Percentiles rank a stretch among this genome's conserved stretches.
phyloP scores from a whole-genome alignment of 2,888 invertebrate species.

The Polydrusus tereticollis region DNA sequence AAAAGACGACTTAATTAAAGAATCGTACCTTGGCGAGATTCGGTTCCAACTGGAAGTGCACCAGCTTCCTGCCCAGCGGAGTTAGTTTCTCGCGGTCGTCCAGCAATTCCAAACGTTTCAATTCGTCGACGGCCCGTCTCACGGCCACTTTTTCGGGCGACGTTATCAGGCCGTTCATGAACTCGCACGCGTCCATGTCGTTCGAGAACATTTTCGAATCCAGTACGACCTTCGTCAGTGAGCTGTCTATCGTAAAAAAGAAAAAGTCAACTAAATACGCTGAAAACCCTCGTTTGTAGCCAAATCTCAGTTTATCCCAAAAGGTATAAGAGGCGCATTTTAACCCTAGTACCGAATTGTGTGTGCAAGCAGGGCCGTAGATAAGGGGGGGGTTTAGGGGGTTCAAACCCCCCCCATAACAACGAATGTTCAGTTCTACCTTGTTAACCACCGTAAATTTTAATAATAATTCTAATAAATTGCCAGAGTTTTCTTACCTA shows the following conservation, averaged over 20 bases:
- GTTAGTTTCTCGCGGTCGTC: constrained; percentile 75
- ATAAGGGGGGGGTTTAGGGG: no score
- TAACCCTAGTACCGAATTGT: no score
- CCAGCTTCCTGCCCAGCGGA: constrained; percentile 69
- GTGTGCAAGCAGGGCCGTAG: no score
- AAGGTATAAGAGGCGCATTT: no score
- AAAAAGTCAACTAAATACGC: background rate
- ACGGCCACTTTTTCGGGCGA: constrained; percentile 72
- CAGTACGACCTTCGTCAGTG: constrained; percentile 70
- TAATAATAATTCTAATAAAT: no score
- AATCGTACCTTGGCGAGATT: constrained; percentile 68
- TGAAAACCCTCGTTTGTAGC: no score
- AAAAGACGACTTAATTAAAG: no score
- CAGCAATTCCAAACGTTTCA: constrained; percentile 72
- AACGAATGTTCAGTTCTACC: no score
- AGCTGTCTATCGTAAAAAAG: constrained; percentile 57
- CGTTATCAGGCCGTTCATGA: constrained; percentile 74
- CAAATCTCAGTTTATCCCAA: no score
- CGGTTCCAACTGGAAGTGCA: constrained; percentile 72
- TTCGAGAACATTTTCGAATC: constrained; percentile 75
- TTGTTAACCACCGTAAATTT: no score
- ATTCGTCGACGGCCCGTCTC: constrained; percentile 71
- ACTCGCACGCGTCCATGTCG: constrained; percentile 71
- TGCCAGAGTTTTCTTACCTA: no score
- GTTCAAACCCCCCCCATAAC: no score